Evolutionary conservation across 35 echinoderm and acorn worm species (phyloP), one percentile per base, ranked within the genome.

Genomic region (Chiridota heheva): DNA sequence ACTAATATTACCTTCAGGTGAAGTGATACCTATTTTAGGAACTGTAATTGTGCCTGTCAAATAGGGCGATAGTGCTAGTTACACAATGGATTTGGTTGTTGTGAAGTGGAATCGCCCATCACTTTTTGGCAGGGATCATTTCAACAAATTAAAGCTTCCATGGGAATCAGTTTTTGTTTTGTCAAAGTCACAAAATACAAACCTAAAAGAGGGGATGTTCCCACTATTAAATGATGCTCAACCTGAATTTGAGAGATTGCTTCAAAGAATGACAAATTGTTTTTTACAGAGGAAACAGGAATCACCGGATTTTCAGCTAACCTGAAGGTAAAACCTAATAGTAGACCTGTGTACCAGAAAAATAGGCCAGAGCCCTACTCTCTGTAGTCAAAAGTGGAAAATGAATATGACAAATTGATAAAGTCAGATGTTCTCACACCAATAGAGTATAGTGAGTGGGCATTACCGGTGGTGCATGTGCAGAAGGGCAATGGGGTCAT

Each of bases 401-500:
- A 22, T 0, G 37, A 72, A 42, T 72, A 72, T 43, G 36, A 72
- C 4, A 77, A 77, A 58, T 46, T 73, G 8, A 46, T 73, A 2
- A 15, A 58, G 3, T 1, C 44, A 0, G 53, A 36, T 5, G 51
- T 77, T 27, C 51, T 58, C 31, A 2, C 31, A 7, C 45, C 0
- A 0, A 36, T 77, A 29, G 44, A 77, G 18, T 77, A 57, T 36
- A 4, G 46, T 22, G 49, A 58, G 10, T 77, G 73, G 51, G 41
- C 69, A 18, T 72, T 30, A 4, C 69, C 69, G 24, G 6, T 72
- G 41, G 69, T 72, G n/a, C 69, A 72, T 72, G 69, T 40, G 8
- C 3, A 72, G 45, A 61, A 61, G 31, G 31, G 46, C 40, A 36
- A 79, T 61, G 49, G 53, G 30, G 26, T 36, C 22, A 79, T 79